Evolutionary conservation across 2,113 vertebrate species (phyloP), one percentile per base, ranked within the genome.

Genomic region (Acinonyx jubatus): DNA sequence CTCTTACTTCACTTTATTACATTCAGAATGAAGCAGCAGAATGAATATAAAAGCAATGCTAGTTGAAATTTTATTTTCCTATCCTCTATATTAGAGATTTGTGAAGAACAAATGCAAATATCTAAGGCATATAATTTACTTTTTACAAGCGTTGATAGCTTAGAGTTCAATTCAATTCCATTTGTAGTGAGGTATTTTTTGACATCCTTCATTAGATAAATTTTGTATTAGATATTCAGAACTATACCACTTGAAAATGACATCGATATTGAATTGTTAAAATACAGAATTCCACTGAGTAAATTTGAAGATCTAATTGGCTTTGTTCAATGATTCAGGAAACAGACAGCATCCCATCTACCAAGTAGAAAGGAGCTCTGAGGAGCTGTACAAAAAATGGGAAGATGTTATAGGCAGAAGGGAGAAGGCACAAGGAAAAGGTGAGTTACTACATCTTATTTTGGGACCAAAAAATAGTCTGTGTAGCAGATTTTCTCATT

Each of bases 1-100:
- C 52, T 52, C 27, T 89, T n/a, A 21, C 27, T 73, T 87, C 81
- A 89, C 80, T 81, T 94, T 87, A 61, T 93, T 97, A 94, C 82
- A 94, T 94, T 93, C 6, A 90, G 89, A 98, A 85, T 84, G 45
- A 95, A 85, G 48, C 65, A 84, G 25, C 18, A 97, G 25, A 65
- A 65, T 90, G 71, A 91, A 88, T 15, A 86, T 36, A 92, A 86
- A 66, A 78, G 9, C 3, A 90, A 84, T 52, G 23, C 83, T 89
- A 96, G 68, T 95, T 85, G 41, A 94, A 66, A 50, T 85, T 78
- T 91, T 92, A 81, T 94, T 68, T 76, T 7, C 21, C 87, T 57
- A 66, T 76, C 14, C 52, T 89, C 3, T 36, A 36, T 95, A 5
- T 87, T 95, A 91, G 3, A 55, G 10, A 12, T 94, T 78, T 97